Base-by-base conservation (phyloP, 2,888 invertebrate species). In the Argyra leucocephala region DNA sequence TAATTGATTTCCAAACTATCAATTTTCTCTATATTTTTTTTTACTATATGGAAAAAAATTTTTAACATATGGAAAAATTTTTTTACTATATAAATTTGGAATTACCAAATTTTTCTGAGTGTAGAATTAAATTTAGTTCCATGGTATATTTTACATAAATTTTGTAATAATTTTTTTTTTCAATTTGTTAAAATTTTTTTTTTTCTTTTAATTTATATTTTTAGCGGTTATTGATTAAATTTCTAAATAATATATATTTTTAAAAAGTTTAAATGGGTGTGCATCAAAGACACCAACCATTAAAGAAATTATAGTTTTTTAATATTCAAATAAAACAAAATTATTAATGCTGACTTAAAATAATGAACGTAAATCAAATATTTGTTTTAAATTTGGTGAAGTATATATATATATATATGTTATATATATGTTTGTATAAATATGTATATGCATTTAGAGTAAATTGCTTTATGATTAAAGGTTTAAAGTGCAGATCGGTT, bases 151-250 rank as follows among this genome's bases (percentile, higher is more conserved):
- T 31, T 48, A 12, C 31, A 48, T n/a, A 37, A 9, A 48, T 48
- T 48, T 48, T 48, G 48, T 48, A 48, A 48, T 48, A 48, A 48
- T 48, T 48, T 48, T 48, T 18, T 31, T 31, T 31, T 31, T 48
- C 12, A 31, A 31, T 26, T 10, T 18, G 12, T 48, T 48, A 3
- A 2, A 48, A 5, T 48, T 48, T 18, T 48, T 48, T 48, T 18
- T 18, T 48, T 48, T 31, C 31, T 31, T 31, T 31, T 31, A 31
- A n/a, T n/a, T n/a, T n/a, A n/a, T n/a, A n/a, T n/a, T n/a, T n/a
- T n/a, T n/a, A n/a, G n/a, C 31, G 31, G 31, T 31, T 31, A 6
- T 12, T 31, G 12, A 31, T 12, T 31, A 48, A 48, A n/a, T 48
- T 18, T 48, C 5, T 48, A 18, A 31, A 31, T 48, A 12, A 3